These are phyloP conservation scores for Meganola albula DNA, from an alignment of 2,888 invertebrate species.

Conservation along the genomic window DNA sequence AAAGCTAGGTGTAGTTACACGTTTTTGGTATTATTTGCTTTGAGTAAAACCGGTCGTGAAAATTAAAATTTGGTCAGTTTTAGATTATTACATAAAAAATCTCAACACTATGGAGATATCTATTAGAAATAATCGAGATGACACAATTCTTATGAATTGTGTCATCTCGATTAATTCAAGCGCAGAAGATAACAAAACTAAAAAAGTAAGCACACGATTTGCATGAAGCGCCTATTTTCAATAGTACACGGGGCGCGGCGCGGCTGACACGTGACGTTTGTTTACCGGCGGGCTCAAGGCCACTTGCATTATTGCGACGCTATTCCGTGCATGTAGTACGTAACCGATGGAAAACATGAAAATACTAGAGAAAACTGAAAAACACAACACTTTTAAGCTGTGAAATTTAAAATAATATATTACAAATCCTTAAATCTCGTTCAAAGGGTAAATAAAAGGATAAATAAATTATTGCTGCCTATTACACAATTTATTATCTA, in stretches of 20 bases:
- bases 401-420: no score
- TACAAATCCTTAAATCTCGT: no score
- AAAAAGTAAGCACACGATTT: conserved; percentile 35
- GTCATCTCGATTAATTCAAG: conserved; percentile 2
- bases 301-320: conserved; percentile 63
- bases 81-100: background rate
- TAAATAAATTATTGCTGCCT: no score
- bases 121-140: background rate
- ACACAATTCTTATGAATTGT: background rate
- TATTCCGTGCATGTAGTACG: conserved; percentile 53
- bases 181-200: conserved; percentile 28
- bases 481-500: no score
- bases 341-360: conserved; percentile 34
- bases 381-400: no score
- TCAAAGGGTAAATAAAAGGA: no score
- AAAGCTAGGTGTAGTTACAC: no score
- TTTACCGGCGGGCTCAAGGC: conserved; percentile 64
- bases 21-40: no score
- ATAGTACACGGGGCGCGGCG: conserved; percentile 20
- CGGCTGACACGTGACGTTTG: conserved; percentile 61
- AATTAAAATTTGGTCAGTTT: no score
- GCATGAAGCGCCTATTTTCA: conserved; percentile 41
- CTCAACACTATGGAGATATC: background rate
- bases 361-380: conserved; percentile 15
- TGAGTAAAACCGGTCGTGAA: no score